A percentile compares a stretch with the other conserved stretches of the same genome.
Conservation (phyloP, 2,888 invertebrate genomes). For the Empis livida region DNA sequence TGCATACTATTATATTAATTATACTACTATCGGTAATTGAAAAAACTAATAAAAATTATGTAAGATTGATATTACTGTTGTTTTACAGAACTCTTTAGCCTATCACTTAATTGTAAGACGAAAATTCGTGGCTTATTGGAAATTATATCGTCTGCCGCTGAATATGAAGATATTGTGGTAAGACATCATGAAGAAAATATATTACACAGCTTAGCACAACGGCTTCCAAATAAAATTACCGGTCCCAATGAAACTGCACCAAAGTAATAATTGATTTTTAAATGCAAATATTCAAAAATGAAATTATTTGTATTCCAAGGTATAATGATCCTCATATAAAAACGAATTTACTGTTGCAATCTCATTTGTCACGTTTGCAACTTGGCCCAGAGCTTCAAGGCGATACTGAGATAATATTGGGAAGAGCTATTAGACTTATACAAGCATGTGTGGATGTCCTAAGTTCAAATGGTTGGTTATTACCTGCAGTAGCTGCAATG, state of each 20-base stretch:
- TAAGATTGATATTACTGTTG: slow-evolving; percentile 3
- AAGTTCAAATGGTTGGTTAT: slow-evolving; percentile 93
- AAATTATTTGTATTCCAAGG: slow-evolving; percentile 33
- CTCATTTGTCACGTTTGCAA: slow-evolving; percentile 88
- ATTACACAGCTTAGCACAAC: slow-evolving; percentile 44
- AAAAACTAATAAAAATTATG: not conserved
- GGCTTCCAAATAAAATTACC: slow-evolving; percentile 48
- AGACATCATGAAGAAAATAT: slow-evolving; percentile 90
- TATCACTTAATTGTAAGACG: slow-evolving; percentile 92
- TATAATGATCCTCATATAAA: slow-evolving; percentile 96
- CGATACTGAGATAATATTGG: slow-evolving; percentile 83
- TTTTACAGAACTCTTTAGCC: slow-evolving; percentile 83
- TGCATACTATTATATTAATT: slow-evolving; percentile 99
- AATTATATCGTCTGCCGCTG: slow-evolving; percentile 95
- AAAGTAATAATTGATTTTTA: slow-evolving; percentile 46
- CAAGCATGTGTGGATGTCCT: slow-evolving; percentile 95
- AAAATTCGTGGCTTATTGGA: slow-evolving; percentile 94
- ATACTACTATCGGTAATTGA: slow-evolving; percentile 82
- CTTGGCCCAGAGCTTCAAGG: slow-evolving; percentile 93
- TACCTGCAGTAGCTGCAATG: slow-evolving; percentile 98
- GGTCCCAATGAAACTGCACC: slow-evolving; percentile 46
- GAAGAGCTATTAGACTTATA: slow-evolving; percentile 68
- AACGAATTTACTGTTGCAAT: slow-evolving; percentile 88
- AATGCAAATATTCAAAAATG: not conserved
- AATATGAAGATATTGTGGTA: slow-evolving; percentile 89